phyloP scores from a whole-genome alignment of 2,888 invertebrate species.

The Trypoxylon attenuatum region DNA sequence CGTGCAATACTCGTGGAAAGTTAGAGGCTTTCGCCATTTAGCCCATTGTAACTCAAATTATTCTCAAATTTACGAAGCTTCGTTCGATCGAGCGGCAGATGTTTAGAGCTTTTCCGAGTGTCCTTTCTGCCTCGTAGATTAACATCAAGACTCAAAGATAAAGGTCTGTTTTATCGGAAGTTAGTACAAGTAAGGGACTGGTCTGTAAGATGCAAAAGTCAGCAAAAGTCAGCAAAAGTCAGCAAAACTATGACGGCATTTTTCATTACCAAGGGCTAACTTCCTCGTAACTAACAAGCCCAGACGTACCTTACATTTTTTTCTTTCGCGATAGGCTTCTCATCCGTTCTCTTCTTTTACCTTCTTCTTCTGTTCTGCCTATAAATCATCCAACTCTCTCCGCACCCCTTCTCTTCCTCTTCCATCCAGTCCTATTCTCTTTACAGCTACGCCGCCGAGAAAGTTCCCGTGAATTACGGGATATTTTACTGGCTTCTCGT shows the following conservation, averaged over 20 bases:
- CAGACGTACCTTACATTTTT: slow-evolving; percentile 7
- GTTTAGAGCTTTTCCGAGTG: too few relatives aligned
- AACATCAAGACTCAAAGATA: too few relatives aligned
- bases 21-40: background rate
- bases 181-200: too few relatives aligned
- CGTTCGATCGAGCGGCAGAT: too few relatives aligned
- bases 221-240: too few relatives aligned
- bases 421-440: slow-evolving; percentile 27
- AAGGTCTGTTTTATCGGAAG: too few relatives aligned
- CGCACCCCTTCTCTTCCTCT: slow-evolving; percentile 1
- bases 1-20: background rate
- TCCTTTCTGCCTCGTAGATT: too few relatives aligned
- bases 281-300: slow-evolving; percentile 47
- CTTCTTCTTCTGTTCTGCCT: slow-evolving; percentile 24
- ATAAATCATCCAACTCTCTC: slow-evolving; percentile 35
- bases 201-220: too few relatives aligned
- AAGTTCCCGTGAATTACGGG: slow-evolving; percentile 56
- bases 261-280: slow-evolving; percentile 40
- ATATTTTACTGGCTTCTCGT: slow-evolving; percentile 50
- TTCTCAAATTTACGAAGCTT: too few relatives aligned
- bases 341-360: background rate
- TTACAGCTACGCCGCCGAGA: slow-evolving; percentile 40
- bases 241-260: slow-evolving; percentile 23
- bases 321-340: slow-evolving; percentile 22
- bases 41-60: too few relatives aligned